phyloP scores from a whole-genome alignment of 2,797 vertebrate species.

The Distichodus sexfasciatus region DNA sequence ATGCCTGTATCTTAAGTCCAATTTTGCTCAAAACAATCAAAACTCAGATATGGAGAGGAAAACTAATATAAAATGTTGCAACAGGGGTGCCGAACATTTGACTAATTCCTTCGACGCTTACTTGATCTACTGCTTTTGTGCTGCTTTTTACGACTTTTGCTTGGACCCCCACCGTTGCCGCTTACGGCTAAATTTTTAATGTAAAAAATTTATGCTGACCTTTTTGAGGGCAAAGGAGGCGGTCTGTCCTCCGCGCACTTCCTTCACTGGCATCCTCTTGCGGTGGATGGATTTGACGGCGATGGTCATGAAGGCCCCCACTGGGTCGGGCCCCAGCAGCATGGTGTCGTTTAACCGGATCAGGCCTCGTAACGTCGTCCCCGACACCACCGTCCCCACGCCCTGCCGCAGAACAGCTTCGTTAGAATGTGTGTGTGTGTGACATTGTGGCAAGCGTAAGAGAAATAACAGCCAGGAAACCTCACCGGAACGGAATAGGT shows the following conservation, averaged over 20 bases:
- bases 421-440: neutral
- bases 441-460: neutral
- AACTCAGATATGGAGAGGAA: too few species aligned
- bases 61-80: too few species aligned
- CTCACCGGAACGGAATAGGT: slow-evolving; percentile 94
- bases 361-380: slow-evolving; percentile 91
- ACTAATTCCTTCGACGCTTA: too few species aligned
- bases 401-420: slow-evolving; percentile 70
- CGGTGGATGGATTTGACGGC: slow-evolving; percentile 98
- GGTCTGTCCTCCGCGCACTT: slow-evolving; percentile 95
- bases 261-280: slow-evolving; percentile 98
- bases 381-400: slow-evolving; percentile 97
- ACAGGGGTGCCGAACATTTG: too few species aligned
- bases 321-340: slow-evolving; percentile 93
- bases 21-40: too few species aligned
- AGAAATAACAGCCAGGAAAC: neutral
- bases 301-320: slow-evolving; percentile 93
- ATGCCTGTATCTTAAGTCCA: too few species aligned
- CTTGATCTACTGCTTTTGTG: too few species aligned
- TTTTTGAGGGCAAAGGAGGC: slow-evolving; percentile 97
- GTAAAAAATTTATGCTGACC: slow-evolving; percentile 66
- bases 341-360: slow-evolving; percentile 95
- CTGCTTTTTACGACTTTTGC: too few species aligned
- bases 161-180: too few species aligned
- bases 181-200: too few species aligned